Conservation (phyloP, 1,140 invertebrate species). For the Lordiphosa collinella region DNA sequence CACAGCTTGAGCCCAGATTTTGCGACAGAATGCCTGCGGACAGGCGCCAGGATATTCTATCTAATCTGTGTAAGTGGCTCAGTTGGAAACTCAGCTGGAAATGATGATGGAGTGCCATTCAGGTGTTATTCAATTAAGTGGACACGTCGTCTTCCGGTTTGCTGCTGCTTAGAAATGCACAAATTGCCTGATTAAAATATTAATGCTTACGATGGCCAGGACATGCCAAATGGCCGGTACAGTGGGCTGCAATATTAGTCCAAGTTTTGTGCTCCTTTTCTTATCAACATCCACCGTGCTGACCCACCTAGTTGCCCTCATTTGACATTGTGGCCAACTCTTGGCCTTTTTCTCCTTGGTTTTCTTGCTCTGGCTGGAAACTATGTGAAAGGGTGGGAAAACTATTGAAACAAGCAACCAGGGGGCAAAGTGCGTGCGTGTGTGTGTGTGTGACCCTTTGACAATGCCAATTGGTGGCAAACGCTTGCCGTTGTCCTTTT, state of each 20-base stretch:
- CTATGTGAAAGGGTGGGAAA: conserved; percentile 55
- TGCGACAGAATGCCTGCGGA: background rate
- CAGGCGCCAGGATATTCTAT: conserved; percentile 3
- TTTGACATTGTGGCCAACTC: background rate
- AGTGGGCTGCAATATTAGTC: too few relatives aligned
- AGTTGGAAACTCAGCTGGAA: conserved; percentile 5
- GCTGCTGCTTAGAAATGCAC: background rate
- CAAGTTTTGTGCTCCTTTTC: too few relatives aligned
- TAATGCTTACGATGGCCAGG: too few relatives aligned
- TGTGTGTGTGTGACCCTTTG: conserved; percentile 43
- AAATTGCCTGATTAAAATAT: background rate
- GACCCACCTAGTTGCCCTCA: too few relatives aligned
- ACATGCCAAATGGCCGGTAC: too few relatives aligned
- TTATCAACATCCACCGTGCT: too few relatives aligned
- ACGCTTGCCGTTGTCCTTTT: conserved; percentile 64
- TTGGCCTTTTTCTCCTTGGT: conserved; percentile 4
- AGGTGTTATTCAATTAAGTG: conserved; percentile 58
- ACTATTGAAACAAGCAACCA: conserved; percentile 40
- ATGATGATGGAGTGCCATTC: conserved; percentile 42
- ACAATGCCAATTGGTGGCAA: conserved; percentile 68
- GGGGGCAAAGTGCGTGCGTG: conserved; percentile 23
- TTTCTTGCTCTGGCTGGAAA: background rate
- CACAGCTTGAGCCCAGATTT: conserved; percentile 15
- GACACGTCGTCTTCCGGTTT: conserved; percentile 1
- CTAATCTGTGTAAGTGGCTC: conserved; percentile 49